A percentile compares a stretch with the other conserved stretches of the same genome.
Conservation (phyloP, 2,797 vertebrate species). For the Sternarchorhynchus goeldii region DNA sequence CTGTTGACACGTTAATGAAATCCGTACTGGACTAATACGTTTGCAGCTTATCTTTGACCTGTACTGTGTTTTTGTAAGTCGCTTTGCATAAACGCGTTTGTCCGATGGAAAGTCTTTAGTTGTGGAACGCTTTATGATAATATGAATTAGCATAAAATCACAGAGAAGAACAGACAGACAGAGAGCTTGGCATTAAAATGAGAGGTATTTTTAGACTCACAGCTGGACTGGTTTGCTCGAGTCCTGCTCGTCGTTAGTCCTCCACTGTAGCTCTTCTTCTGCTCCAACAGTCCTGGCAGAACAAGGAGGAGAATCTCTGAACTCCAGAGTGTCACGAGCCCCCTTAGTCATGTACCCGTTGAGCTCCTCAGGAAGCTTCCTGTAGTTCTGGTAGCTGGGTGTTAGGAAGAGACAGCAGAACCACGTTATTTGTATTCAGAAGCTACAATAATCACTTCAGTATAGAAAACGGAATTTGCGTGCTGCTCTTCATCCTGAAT, state of each 20-base stretch:
- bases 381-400: slow-evolving; percentile 74
- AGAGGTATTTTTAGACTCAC: slow-evolving; percentile 66
- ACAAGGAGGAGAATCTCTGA: slow-evolving; percentile 38
- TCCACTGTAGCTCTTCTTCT: background rate
- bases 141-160: too few species aligned
- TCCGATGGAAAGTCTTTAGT: too few species aligned
- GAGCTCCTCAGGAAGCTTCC: slow-evolving; percentile 68
- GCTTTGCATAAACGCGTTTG: too few species aligned
- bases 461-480: too few species aligned
- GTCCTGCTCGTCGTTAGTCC: slow-evolving; percentile 21
- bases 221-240: slow-evolving; percentile 4
- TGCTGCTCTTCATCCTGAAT: background rate
- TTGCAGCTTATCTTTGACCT: too few species aligned
- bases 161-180: too few species aligned
- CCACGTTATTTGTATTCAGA: background rate
- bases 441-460: background rate
- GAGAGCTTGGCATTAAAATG: background rate
- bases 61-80: too few species aligned
- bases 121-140: too few species aligned
- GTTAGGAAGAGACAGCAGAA: background rate
- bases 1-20: too few species aligned
- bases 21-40: too few species aligned
- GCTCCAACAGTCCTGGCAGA: background rate
- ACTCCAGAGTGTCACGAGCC: background rate
- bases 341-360: slow-evolving; percentile 58